These are phyloP conservation scores for Temnothorax ravouxi DNA, from an alignment of 2,888 invertebrate species.

Conservation along the genomic window DNA sequence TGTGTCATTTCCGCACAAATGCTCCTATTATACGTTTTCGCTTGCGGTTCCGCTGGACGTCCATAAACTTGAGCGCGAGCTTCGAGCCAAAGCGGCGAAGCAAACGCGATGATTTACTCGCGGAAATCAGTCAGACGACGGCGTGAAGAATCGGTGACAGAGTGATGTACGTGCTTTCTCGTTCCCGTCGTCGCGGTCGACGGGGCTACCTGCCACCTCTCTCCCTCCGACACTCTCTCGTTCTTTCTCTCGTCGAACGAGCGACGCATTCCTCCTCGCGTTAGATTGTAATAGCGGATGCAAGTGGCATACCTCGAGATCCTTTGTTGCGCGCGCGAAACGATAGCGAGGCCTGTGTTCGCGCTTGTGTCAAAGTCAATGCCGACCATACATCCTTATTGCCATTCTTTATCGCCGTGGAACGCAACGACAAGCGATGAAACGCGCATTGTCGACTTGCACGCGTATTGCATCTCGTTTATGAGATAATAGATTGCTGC, in stretches of 20 bases:
- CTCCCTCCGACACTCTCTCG: neutral
- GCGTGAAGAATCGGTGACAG: conserved; percentile 57
- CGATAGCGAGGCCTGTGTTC: conserved; percentile 60
- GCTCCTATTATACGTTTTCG: conserved; percentile 23
- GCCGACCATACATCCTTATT: conserved; percentile 18
- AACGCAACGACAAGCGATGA: neutral
- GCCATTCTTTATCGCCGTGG: conserved; percentile 7
- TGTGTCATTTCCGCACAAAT: conserved; percentile 43
- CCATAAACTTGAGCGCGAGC: neutral
- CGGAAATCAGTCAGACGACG: conserved; percentile 54
- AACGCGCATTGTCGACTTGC: conserved; percentile 11
- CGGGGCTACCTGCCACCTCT: conserved; percentile 38
- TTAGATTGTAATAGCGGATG: conserved; percentile 65
- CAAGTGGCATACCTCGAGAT: conserved; percentile 56
- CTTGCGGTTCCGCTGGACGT: neutral
- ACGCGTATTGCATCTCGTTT: neutral
- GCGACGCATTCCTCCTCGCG: conserved; percentile 67
- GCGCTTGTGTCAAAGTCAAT: conserved; percentile 52
- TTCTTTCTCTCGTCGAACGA: conserved; percentile 37
- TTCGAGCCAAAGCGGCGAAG: conserved; percentile 33
- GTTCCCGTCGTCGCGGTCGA: conserved; percentile 50
- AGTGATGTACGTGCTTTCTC: conserved; percentile 56
- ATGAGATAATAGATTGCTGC: neutral
- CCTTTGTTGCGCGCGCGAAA: conserved; percentile 62
- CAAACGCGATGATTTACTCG: conserved; percentile 53